Base-by-base conservation (phyloP, 2,888 invertebrate genomes). In the Pycnomerus fuliginosus region DNA sequence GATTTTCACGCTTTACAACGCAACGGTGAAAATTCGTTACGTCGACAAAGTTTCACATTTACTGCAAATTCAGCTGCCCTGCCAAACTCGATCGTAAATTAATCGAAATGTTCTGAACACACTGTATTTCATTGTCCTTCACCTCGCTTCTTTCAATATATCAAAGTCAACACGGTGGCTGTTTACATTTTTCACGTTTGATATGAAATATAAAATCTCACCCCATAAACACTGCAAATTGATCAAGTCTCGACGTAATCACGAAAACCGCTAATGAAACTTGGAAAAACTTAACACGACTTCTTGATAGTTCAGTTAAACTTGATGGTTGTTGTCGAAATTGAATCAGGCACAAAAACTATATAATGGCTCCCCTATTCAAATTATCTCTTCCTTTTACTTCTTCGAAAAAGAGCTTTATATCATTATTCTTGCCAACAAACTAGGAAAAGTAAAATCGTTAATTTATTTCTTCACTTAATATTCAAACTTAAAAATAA, bases 161-260 rank as follows among this genome's bases (percentile, higher is more conserved):
- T 44, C 44, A 44, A 44, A 44, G 44, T 44, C 44, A 17, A 31
- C 30, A 12, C 16, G 13, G 5, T 13, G 5, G 36, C 25, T 25
- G 35, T 32, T 32, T 40, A 23, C 24, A 46, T 46, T 41, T 41
- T 46, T 41, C 46, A 46, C 35, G 17, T 17, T 37, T 22, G 34
- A 31, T 44, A 40, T 43, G 36, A 36, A 36, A 36, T 14, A 36
- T 36, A 25, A 14, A 35, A 17, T 33, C n/a, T 2, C 23, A 2
- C 2, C 23, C 11, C 11, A 11, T 23, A 10, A 2, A 10, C 11
- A 11, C 23, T 3, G 2, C 2, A n/a, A 2, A 23, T 10, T 11
- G n/a, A 23, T 4, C 23, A 23, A n/a, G 4, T 10, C 11, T 23
- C n/a, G n/a, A 23, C 23, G 23, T 10, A 23, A n/a, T n/a, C n/a